Percentiles rank a stretch among this genome's conserved stretches.
Evolutionary conservation across 2,888 invertebrate genomes (phyloP).

Genomic region (Sesia apiformis): DNA sequence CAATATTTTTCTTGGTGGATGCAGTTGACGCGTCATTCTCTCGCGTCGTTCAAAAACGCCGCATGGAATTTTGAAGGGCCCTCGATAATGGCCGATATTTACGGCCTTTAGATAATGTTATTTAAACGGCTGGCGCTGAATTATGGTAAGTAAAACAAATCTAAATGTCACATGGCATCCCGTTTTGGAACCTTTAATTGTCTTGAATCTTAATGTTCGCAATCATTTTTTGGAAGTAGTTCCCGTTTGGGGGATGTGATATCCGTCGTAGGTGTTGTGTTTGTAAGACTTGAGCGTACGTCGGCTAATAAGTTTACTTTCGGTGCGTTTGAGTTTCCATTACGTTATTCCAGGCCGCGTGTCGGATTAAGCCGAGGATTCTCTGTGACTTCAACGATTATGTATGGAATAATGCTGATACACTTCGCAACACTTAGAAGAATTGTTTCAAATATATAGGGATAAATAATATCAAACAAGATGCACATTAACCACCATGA

Average conservation of each 20-base stretch:
- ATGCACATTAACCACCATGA: too few species aligned
- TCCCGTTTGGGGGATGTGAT: slow-evolving; percentile 16
- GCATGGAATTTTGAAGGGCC: slow-evolving; percentile 66
- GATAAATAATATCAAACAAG: too few species aligned
- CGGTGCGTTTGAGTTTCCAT: slow-evolving; percentile 55
- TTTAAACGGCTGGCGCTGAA: slow-evolving; percentile 50
- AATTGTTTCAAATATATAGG: too few species aligned
- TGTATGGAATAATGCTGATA: too few species aligned
- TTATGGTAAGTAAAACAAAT: slow-evolving; percentile 52
- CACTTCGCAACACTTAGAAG: too few species aligned
- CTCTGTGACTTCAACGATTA: not conserved
- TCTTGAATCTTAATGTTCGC: not conserved
- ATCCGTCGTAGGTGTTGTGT: slow-evolving; percentile 13
- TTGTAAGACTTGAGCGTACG: slow-evolving; percentile 38
- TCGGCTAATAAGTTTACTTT: slow-evolving; percentile 50
- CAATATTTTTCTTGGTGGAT: slow-evolving; percentile 71
- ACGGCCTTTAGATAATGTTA: slow-evolving; percentile 67
- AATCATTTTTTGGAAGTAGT: slow-evolving; percentile 15
- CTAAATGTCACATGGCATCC: slow-evolving; percentile 36
- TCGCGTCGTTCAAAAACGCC: slow-evolving; percentile 57
- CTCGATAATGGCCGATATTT: slow-evolving; percentile 70
- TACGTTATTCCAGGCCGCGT: slow-evolving; percentile 22
- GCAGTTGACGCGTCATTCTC: slow-evolving; percentile 68
- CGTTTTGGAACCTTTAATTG: not conserved
- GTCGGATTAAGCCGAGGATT: slow-evolving; percentile 27